Evolutionary conservation across 2,797 vertebrate genomes (phyloP).

Genomic region (Loris lydekkerianus): DNA sequence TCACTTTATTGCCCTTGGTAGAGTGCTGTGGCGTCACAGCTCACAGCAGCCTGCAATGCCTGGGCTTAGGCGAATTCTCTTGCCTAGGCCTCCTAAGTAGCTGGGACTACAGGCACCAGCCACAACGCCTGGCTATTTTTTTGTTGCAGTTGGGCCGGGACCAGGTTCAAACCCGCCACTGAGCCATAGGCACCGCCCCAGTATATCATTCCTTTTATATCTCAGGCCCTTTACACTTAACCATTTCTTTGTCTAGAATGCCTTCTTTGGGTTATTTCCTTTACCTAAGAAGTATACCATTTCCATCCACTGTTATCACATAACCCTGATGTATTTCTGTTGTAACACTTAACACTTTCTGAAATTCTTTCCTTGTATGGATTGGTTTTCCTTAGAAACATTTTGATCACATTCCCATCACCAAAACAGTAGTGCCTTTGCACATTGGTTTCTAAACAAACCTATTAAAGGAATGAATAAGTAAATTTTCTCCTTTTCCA

Average conservation of each 20-base stretch:
- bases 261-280: not conserved
- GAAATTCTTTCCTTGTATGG: constrained; percentile 21
- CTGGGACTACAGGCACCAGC: no score
- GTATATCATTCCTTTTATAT: not conserved
- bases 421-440: not conserved
- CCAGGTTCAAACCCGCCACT: no score
- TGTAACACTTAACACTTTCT: not conserved
- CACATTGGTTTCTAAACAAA: constrained; percentile 4
- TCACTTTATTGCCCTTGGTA: no score
- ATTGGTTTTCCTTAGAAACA: constrained; percentile 28
- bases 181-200: no score
- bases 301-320: not conserved
- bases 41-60: no score
- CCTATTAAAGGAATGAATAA: constrained; percentile 5
- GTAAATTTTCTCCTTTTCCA: not conserved
- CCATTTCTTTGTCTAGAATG: not conserved
- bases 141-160: no score
- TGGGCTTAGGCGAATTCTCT: no score
- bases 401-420: constrained; percentile 30
- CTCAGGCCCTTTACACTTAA: not conserved
- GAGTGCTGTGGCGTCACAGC: no score
- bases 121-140: no score
- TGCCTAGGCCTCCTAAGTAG: no score
- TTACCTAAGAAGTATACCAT: not conserved
- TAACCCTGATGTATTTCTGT: not conserved